Evolutionary conservation across 2,888 invertebrate genomes (phyloP), one percentile per base, ranked within the genome.

Genomic region (Xanthorhoe designata): DNA sequence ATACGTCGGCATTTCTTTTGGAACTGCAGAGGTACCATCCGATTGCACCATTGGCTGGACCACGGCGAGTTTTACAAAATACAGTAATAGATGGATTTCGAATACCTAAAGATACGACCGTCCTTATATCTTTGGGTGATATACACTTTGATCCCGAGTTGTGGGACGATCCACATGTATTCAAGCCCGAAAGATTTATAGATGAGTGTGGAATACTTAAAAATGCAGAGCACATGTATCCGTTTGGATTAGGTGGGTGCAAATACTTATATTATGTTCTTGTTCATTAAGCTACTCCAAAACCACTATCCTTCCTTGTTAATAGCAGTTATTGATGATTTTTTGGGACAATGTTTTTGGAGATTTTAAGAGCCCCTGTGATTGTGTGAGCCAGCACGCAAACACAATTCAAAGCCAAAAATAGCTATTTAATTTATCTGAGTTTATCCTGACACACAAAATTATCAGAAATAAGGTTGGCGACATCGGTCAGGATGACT

Each of bases 231-330:
- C 88, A 94, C 73, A 92, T 95, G 76, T 94, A 95, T 65, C 94
- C 95, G 9, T 97, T 96, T 78, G 96, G 96, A 68, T 87, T 94
- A 80, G 96, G 96, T 96, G 84, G 81, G 85, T 82, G 60, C 63
- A 24, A 52, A 63, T 17, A 17, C n/a, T n/a, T n/a, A n/a, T n/a
- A n/a, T 45, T 45, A 5, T 17, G n/a, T 13, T 3, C 42, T 47
- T 13, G 47, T 17, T 47, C 13, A 42, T 42, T 13, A 2, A 4
- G 38, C 9, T 13, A 2, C 38, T 13, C 13, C 3, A 42, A 42
- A 42, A 13, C 13, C 10, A 38, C 38, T 42, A 42, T 13, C 8
- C 13, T 42, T 42, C 3, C 35, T 35, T 9, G 6, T 38, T 10
- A 38, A 10, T 10, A 9, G 35, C 9, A 35, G 24, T 24, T 24